phyloP scores from a whole-genome alignment of 2,113 vertebrate genomes.

The Elaphurus davidianus region DNA sequence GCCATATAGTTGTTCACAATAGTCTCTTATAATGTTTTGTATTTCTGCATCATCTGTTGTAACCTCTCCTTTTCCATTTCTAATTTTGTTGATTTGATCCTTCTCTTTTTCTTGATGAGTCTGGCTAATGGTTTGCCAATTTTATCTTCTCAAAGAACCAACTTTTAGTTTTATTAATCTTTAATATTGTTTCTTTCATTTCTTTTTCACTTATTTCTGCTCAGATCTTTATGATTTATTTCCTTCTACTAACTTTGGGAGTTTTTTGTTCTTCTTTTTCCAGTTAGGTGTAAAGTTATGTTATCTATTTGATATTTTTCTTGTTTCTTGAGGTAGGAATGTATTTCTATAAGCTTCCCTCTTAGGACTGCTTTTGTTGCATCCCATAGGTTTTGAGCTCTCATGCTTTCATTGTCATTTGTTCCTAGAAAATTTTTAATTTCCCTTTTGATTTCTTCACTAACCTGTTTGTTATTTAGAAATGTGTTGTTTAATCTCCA shows the following conservation, averaged over 20 bases:
- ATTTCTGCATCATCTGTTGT: background rate
- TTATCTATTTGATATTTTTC: background rate
- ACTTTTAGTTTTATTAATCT: background rate
- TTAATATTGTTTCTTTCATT: background rate
- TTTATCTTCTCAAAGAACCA: background rate
- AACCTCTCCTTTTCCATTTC: background rate
- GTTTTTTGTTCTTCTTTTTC: background rate
- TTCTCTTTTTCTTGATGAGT: background rate
- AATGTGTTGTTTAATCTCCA: background rate
- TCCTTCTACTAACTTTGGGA: background rate
- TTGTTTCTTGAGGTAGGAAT: background rate
- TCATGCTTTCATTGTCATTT: background rate
- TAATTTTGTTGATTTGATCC: background rate
- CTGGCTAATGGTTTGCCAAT: background rate
- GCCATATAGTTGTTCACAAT: background rate
- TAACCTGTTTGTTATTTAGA: background rate
- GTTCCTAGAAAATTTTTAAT: background rate
- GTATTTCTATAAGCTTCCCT: background rate
- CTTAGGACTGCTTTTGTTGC: background rate
- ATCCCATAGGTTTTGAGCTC: background rate
- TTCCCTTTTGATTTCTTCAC: background rate
- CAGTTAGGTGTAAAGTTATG: background rate
- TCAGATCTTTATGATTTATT: background rate
- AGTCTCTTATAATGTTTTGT: background rate
- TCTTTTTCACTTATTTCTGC: background rate